Evolutionary conservation across 1,140 invertebrate genomes (phyloP), one percentile per base, ranked within the genome.

Genomic region (Prorops nasuta): DNA sequence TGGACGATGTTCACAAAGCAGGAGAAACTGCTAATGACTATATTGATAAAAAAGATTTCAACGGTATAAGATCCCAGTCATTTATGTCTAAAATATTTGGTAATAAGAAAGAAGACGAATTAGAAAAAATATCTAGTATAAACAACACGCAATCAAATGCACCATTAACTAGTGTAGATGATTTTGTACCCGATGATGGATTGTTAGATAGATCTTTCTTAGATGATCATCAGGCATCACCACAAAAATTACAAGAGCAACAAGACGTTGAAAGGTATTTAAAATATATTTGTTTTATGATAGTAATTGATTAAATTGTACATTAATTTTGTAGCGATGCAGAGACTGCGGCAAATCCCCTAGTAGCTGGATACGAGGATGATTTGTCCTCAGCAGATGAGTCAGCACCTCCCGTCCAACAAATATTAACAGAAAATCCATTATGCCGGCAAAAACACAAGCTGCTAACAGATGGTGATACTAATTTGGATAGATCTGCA

Each of bases 311-410:
- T 51, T 44, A 44, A 15, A 42, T 54, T 42, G 44, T 39, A 37
- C 37, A 47, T 50, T 58, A 63, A 58, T 60, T 58, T 80, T 78
- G 56, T 51, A 91, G 88, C 69, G 90, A 92, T 54, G 86, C 86
- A 10, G 89, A 91, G 49, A 82, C 79, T 57, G 83, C 78, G 7
- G 4, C 24, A 6, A 95, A 96, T 82, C 93, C 92, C 19, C 80
- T 93, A 66, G 92, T 96, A 0, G 87, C 89, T 16, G 86, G 87
- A 51, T 90, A 91, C 54, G 88, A 92, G 72, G 92, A 94, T 71
- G 92, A 96, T 71, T 77, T 92, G 34, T 90, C 90, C 45, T 84
- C 87, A 1, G 85, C 86, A 31, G 85, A 88, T 49, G 72, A 79
- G 53, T 49, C 56, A 9, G 56, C 63, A 6, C 43, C 58, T 21